Evolutionary conservation across 1,140 invertebrate species (phyloP).

Genomic region (Asobara japonica): DNA sequence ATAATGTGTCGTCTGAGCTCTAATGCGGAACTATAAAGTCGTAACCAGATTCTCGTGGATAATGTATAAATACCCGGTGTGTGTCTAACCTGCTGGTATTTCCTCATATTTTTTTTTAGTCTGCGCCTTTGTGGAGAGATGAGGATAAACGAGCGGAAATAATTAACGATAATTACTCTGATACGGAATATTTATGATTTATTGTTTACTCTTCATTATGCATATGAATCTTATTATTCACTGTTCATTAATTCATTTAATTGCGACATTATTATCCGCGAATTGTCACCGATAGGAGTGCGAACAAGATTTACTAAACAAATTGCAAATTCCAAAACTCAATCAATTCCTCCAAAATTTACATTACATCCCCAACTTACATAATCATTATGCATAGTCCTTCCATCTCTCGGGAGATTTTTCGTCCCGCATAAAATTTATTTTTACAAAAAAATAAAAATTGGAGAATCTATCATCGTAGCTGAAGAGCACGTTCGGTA

Average conservation of each 20-base stretch:
- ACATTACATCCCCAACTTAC: no score
- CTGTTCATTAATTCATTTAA: not conserved
- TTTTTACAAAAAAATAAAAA: not conserved
- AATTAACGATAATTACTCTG: no score
- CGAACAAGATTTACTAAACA: no score
- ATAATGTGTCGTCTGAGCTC: slow-evolving; percentile 42
- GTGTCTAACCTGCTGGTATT: not conserved
- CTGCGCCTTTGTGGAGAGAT: not conserved
- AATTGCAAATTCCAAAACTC: not conserved
- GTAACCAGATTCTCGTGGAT: slow-evolving; percentile 39
- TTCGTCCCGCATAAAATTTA: not conserved
- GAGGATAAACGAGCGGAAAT: not conserved
- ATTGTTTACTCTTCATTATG: not conserved
- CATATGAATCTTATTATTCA: no score
- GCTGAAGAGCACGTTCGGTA: slow-evolving; percentile 22
- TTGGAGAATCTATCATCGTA: not conserved
- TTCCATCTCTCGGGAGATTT: not conserved
- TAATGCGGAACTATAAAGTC: slow-evolving; percentile 55
- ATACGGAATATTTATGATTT: not conserved
- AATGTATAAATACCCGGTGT: slow-evolving; percentile 8
- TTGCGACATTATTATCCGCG: no score
- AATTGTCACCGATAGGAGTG: no score
- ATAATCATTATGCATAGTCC: no score
- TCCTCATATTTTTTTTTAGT: not conserved
- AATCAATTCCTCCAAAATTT: no score